These are phyloP conservation scores for Odocoileus virginianus DNA, from an alignment of 2,113 vertebrate genomes.

Conservation along the genomic window DNA sequence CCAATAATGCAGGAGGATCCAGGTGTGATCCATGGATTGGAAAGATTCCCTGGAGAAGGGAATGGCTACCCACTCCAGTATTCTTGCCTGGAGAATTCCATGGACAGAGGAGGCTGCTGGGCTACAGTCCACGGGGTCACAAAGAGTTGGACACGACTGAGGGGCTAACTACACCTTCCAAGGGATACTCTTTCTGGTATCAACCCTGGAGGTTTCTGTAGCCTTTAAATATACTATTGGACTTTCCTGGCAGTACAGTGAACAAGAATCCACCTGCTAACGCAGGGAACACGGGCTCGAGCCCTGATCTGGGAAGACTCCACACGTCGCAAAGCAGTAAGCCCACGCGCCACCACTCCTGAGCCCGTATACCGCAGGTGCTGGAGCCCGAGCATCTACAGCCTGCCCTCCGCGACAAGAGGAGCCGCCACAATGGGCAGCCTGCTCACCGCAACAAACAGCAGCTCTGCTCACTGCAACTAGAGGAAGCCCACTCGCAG, in stretches of 20 bases:
- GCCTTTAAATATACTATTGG: not conserved
- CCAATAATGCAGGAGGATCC: not conserved
- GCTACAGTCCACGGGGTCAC: not conserved
- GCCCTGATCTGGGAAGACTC: not conserved
- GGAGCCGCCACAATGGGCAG: not conserved
- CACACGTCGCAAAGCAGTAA: not conserved
- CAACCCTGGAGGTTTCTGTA: not conserved
- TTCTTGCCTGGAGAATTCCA: not conserved
- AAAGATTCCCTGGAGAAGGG: not conserved
- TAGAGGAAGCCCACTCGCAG: not conserved
- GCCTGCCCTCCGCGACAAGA: not conserved
- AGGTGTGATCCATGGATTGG: not conserved
- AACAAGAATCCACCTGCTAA: not conserved
- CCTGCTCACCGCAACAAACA: not conserved
- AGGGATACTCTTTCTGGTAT: not conserved
- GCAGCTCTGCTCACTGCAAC: not conserved
- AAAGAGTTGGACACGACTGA: not conserved
- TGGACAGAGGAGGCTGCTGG: not conserved
- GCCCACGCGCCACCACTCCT: rapidly evolving
- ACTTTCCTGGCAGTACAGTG: not conserved
- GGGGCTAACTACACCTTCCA: not conserved
- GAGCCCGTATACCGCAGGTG: not conserved
- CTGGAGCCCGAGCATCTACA: not conserved
- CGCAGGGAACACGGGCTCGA: not conserved
- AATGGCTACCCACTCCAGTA: not conserved